A percentile compares a stretch with the other conserved stretches of the same genome.
Conservation (phyloP, 2,113 vertebrate species). For the Solenodon paradoxus region DNA sequence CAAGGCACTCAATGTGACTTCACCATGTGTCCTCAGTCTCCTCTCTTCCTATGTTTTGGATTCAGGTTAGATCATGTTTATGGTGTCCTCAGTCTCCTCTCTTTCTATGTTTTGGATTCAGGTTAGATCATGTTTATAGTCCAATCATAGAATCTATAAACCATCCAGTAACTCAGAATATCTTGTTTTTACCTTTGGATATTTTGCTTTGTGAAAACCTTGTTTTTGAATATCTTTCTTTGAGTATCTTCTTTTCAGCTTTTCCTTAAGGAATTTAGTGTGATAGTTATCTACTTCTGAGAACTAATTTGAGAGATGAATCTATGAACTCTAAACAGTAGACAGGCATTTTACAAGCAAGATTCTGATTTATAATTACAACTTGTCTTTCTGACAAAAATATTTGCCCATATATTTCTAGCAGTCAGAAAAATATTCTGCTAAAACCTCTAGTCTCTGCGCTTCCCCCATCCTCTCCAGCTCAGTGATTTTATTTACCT, state of each 20-base stretch:
- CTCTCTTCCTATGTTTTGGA: no score
- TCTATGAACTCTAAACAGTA: neutral
- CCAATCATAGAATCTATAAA: neutral
- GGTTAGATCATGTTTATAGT: neutral
- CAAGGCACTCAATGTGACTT: no score
- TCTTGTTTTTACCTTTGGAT: no score
- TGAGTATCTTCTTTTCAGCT: neutral
- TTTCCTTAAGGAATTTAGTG: neutral
- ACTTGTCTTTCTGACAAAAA: neutral
- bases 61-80: neutral
- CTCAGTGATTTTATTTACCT: neutral
- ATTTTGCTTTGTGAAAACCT: no score
- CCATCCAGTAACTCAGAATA: neutral
- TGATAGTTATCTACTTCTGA: neutral
- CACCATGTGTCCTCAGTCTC: no score
- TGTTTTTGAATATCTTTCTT: no score
- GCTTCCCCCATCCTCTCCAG: neutral
- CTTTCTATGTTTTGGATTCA: neutral
- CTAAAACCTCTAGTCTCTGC: neutral
- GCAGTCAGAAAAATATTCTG: neutral
- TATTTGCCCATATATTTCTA: neutral
- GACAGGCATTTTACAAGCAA: neutral
- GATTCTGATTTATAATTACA: neutral
- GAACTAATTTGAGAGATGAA: slow-evolving; percentile 13
- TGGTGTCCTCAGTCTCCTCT: neutral